Evolutionary conservation across 2,113 vertebrate species (phyloP), one percentile per base, ranked within the genome.

Genomic region (Sakesphorus luctuosus): DNA sequence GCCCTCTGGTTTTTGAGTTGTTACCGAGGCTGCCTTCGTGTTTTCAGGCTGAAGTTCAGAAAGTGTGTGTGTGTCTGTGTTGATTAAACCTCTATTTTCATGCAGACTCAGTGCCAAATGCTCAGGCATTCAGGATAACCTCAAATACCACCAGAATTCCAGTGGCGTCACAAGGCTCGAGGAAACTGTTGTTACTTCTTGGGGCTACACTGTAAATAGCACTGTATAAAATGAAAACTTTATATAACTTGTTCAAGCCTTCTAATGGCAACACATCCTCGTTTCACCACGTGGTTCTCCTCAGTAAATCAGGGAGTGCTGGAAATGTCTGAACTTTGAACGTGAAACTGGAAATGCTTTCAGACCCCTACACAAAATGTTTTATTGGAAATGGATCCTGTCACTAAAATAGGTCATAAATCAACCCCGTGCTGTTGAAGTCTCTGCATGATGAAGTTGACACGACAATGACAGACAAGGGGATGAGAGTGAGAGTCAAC

Each of bases 391-490:
- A 85, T 11, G 58, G 62, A 66, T 35, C 26, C 50, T 61, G 55
- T 36, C 59, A 13, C 89, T 67, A 20, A 65, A 55, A 18, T 3
- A n/a, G 78, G 21, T 33, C 17, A 3, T 25, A 47, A 40, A 47
- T 31, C 55, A 90, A n/a, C 26, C 8, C 4, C 12, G 11, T 58
- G 91, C 58, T 90, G 52, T 15, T 52, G 72, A 26, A 85, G 38
- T 40, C 43, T 61, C 8, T 56, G 50, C 72, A 52, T 76, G 82
- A 23, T 50, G 66, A 35, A 44, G 86, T 94, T 93, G 61, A 10
- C 53, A 2, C 44, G 38, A 2, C 11, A 4, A 8, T 58, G 63
- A 12, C 18, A 56, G 35, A n/a, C 0, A 1, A 79, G 58, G 35
- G 36, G 31, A 67, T 76, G n/a, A n/a, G n/a, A n/a, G n/a, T n/a